Base-by-base conservation (phyloP, 2,797 vertebrate genomes). In the Pygocentrus nattereri region DNA sequence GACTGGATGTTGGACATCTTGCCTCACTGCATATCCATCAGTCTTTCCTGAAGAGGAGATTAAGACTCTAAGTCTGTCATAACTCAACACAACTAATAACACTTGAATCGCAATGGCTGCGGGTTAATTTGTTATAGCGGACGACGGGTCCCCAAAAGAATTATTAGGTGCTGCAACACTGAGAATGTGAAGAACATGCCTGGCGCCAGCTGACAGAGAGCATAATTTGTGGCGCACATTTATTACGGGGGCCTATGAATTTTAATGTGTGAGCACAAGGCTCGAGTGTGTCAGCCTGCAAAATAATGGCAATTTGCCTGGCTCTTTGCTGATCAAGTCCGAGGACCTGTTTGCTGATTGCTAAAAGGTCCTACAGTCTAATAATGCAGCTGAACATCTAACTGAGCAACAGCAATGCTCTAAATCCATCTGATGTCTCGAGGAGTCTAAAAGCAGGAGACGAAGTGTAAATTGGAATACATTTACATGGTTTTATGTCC, bases 51-150 rank as follows among this genome's bases (percentile, higher is more conserved):
- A 70, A 83, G 72, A 83, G 72, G 27, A 79, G 85, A 84, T 88
- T 84, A 85, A 65, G 18, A 82, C 88, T 88, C 91, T 89, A 85
- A 87, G 41, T 84, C 82, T 68, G 56, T 85, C 86, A 85, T 86
- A 68, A 74, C 74, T 67, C 74, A 77, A 47, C 64, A 23, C 23
- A 30, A 44, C 67, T 59, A 76, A 38, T 76, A 62, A 77, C 62
- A 34, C 71, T 58, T 74, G 77, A 83, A 84, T 73, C 65, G 38
- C 80, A 73, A 76, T 27, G 71, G 50, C 70, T 79, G 47, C 64
- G 65, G 76, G 76, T 31, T 73, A 82, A 85, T 86, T 21, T 34
- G 68, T 67, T 38, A 68, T 41, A 70, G 71, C 67, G 47, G 71
- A 23, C 61, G 19, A 71, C 38, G 69, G 69, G 61, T 80, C 71